Conservation (phyloP, 2,888 invertebrate genomes). For the Tenthredo amoena region DNA sequence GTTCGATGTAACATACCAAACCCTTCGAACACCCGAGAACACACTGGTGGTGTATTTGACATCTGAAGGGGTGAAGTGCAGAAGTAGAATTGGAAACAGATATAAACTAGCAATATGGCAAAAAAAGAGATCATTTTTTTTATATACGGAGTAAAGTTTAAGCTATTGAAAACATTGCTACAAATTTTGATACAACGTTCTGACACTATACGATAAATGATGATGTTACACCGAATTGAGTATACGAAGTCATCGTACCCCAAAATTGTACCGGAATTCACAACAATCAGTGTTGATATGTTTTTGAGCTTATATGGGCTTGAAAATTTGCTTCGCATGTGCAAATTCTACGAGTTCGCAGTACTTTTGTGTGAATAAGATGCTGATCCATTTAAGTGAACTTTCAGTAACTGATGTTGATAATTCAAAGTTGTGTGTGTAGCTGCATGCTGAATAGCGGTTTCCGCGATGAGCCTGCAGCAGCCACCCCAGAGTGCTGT, state of each 20-base stretch:
- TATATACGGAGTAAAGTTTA: not conserved
- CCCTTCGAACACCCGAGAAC: not conserved
- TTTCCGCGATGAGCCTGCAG: not conserved
- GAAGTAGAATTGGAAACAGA: not conserved
- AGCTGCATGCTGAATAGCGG: not conserved
- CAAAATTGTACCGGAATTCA: not conserved
- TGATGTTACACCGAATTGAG: not conserved
- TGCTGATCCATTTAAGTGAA: not conserved
- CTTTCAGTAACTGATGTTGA: not conserved
- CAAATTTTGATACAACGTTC: not conserved
- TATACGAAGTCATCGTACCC: not conserved
- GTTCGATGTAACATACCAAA: slow-evolving; percentile 7
- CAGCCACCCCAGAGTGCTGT: not conserved
- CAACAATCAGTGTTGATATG: not conserved
- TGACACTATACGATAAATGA: not conserved
- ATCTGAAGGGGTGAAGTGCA: not conserved
- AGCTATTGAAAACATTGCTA: not conserved
- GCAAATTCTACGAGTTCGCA: not conserved
- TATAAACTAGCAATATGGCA: not conserved
- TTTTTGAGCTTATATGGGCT: not conserved
- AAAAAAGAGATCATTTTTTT: not conserved
- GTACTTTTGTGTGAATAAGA: not conserved
- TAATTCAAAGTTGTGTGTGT: not conserved
- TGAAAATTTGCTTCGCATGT: not conserved
- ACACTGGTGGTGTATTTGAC: not conserved